Percentiles rank a stretch among this genome's conserved stretches.
These are phyloP conservation scores for Ametastegia equiseti DNA, from an alignment of 2,888 invertebrate genomes.

Conservation along the genomic window DNA sequence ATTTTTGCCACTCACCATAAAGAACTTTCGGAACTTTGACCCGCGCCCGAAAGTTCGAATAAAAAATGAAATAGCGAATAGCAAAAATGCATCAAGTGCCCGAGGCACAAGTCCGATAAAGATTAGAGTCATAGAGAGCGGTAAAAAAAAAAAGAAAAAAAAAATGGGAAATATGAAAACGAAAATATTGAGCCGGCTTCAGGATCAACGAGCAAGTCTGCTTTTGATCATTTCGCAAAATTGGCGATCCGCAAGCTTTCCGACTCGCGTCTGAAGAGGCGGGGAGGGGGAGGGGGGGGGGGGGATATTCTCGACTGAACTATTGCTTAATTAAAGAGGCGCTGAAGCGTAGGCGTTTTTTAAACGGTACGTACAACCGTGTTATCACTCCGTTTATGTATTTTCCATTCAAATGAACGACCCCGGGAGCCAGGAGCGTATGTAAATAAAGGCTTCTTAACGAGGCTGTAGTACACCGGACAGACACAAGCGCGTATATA, in stretches of 20 bases:
- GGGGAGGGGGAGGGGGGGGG: neutral
- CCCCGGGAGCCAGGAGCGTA: conserved; percentile 4
- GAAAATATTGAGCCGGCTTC: neutral
- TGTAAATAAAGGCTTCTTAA: conserved; percentile 42
- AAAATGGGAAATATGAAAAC: neutral
- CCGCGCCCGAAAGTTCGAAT: too few relatives aligned
- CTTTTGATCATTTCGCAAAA: neutral
- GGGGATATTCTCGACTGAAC: neutral
- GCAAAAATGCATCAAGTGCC: too few relatives aligned
- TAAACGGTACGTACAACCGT: conserved; percentile 54
- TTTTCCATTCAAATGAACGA: conserved; percentile 60
- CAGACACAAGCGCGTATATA: neutral
- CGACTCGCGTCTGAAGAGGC: too few relatives aligned
- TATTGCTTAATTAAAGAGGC: conserved; percentile 40
- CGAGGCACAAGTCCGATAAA: too few relatives aligned
- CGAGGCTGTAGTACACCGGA: neutral
- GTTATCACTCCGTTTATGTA: conserved; percentile 43
- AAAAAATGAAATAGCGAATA: too few relatives aligned
- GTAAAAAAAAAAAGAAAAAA: neutral
- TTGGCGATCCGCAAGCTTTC: neutral
- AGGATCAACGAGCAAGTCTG: neutral
- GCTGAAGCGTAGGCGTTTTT: conserved; percentile 29
- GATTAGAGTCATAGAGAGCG: too few relatives aligned
- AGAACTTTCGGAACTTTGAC: too few relatives aligned
- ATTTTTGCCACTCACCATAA: too few relatives aligned